Evolutionary conservation across 2,113 vertebrate species (phyloP).

Genomic region (Mandrillus leucophaeus): DNA sequence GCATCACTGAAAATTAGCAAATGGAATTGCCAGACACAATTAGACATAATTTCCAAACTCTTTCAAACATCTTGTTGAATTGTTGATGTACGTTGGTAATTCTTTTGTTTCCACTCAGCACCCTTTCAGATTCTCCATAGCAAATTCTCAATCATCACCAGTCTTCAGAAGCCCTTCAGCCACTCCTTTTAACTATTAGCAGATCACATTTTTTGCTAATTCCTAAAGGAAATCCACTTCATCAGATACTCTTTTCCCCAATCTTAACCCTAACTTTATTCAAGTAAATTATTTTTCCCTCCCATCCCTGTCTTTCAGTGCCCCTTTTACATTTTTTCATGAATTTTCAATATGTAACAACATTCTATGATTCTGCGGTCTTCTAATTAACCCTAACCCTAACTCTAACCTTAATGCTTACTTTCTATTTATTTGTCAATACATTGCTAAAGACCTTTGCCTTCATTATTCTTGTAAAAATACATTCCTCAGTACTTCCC

Average conservation of each 20-base stretch:
- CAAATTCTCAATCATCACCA: background rate
- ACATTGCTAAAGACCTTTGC: background rate
- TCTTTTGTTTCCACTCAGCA: background rate
- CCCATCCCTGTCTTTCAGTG: background rate
- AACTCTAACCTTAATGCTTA: background rate
- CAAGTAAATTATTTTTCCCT: background rate
- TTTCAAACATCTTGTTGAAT: background rate
- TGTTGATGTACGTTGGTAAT: background rate
- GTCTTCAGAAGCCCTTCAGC: background rate
- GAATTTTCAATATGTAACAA: background rate
- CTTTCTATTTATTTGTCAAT: background rate
- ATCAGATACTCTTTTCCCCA: background rate
- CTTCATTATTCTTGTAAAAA: background rate
- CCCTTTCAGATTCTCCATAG: background rate
- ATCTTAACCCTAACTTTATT: background rate
- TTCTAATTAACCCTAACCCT: background rate
- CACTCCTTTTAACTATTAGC: background rate
- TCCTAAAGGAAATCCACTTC: background rate
- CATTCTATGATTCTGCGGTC: background rate
- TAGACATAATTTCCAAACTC: background rate
- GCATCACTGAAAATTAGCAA: background rate
- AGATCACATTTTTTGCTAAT: background rate
- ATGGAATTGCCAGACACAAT: background rate
- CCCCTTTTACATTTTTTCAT: background rate
- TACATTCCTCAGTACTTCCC: too few relatives aligned